Conservation (phyloP, 2,797 vertebrate genomes). For the Takifugu rubripes region DNA sequence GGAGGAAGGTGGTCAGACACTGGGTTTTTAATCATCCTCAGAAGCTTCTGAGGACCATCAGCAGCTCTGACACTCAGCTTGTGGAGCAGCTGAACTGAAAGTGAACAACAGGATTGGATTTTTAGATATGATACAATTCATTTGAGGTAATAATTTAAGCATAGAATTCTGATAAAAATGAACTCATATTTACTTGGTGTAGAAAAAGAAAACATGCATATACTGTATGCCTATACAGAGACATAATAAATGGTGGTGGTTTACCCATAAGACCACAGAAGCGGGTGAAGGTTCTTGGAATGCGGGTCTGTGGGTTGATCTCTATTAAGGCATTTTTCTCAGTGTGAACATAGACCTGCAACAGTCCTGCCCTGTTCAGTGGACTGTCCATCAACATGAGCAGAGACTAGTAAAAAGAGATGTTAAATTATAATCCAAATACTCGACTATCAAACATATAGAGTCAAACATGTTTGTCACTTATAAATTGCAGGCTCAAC, state of each 20-base stretch:
- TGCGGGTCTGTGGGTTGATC: conserved; percentile 95
- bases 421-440: neutral
- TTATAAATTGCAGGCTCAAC: too few relatives aligned
- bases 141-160: too few relatives aligned
- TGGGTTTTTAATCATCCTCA: conserved; percentile 94
- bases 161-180: too few relatives aligned
- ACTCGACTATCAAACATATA: neutral
- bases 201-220: neutral
- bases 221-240: neutral
- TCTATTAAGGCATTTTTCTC: conserved; percentile 93
- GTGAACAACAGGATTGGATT: neutral
- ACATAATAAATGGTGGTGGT: neutral
- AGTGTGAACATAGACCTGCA: conserved; percentile 95
- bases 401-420: conserved; percentile 65
- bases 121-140: neutral
- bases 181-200: neutral
- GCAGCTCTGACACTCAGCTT: conserved; percentile 94
- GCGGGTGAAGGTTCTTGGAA: conserved; percentile 91
- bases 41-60: conserved; percentile 89
- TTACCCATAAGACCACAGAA: conserved; percentile 98
- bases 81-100: conserved; percentile 93
- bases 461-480: neutral
- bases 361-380: conserved; percentile 90
- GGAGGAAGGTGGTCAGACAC: conserved; percentile 92
- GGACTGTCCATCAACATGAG: conserved; percentile 98